Conservation (phyloP, 2,888 invertebrate species). For the Meiosimyza platycephala region DNA sequence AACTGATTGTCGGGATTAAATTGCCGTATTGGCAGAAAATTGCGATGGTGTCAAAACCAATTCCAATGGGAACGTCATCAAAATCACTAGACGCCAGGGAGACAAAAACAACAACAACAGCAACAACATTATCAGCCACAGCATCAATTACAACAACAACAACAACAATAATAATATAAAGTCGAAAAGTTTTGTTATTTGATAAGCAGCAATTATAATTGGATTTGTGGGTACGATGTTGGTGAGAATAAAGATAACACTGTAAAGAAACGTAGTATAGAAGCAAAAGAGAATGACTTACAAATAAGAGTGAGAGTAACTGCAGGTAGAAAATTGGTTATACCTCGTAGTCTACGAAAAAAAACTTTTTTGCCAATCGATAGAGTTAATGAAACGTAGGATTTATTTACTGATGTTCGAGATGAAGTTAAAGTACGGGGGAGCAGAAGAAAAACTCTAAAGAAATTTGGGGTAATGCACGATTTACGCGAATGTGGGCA, state of each 20-base stretch:
- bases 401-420: slow-evolving; percentile 12
- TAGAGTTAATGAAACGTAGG: slow-evolving; percentile 35
- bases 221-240: slow-evolving; percentile 31
- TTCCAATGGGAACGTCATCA: slow-evolving; percentile 21
- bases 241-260: neutral
- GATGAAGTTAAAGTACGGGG: neutral
- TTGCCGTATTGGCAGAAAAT: slow-evolving; percentile 41
- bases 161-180: slow-evolving; percentile 44
- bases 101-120: slow-evolving; percentile 50
- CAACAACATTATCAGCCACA: slow-evolving; percentile 41
- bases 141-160: slow-evolving; percentile 50
- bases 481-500: too few relatives aligned
- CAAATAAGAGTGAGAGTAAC: neutral
- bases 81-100: neutral
- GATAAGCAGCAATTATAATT: slow-evolving; percentile 36
- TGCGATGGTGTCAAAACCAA: slow-evolving; percentile 24
- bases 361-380: slow-evolving; percentile 34
- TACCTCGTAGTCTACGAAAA: neutral
- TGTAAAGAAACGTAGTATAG: too few relatives aligned
- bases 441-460: neutral
- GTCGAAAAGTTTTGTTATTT: slow-evolving; percentile 33
- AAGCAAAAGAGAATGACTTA: neutral
- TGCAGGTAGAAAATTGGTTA: neutral
- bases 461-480: neutral
- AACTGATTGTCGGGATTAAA: slow-evolving; percentile 45